A percentile compares a stretch with the other conserved stretches of the same genome.
phyloP scores from a whole-genome alignment of 2,888 invertebrate genomes.

The Apantesis nais region DNA sequence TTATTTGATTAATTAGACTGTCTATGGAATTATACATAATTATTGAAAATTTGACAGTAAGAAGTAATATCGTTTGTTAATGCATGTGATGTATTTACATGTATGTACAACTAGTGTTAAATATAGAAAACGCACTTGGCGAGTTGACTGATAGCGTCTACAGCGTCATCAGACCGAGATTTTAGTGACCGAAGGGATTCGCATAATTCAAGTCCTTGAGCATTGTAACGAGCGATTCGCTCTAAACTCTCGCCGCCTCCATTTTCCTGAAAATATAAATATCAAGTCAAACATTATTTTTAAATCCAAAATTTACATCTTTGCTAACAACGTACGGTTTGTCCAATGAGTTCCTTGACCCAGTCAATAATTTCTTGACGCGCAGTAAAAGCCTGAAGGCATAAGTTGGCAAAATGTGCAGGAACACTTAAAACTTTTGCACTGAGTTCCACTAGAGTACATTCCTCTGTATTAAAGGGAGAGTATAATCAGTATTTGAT shows the following conservation, averaged over 20 bases:
- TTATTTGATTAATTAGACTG: neutral
- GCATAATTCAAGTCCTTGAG: slow-evolving; percentile 71
- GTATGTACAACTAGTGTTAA: neutral
- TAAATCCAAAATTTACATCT: neutral
- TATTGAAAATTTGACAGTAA: too few species aligned
- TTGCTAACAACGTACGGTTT: slow-evolving; percentile 53
- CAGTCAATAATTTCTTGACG: slow-evolving; percentile 80
- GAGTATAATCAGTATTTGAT: neutral
- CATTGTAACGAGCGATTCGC: slow-evolving; percentile 68
- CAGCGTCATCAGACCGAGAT: slow-evolving; percentile 61
- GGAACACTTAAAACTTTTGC: slow-evolving; percentile 66
- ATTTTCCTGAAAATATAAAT: slow-evolving; percentile 43
- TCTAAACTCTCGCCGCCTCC: slow-evolving; percentile 60
- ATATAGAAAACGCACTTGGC: slow-evolving; percentile 59
- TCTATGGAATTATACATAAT: neutral
- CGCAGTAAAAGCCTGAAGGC: slow-evolving; percentile 72
- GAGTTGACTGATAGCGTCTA: slow-evolving; percentile 65
- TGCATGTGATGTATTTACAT: too few species aligned
- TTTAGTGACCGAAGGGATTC: slow-evolving; percentile 70
- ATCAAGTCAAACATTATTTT: neutral
- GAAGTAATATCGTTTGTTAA: too few species aligned
- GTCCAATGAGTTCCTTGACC: slow-evolving; percentile 70
- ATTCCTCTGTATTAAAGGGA: slow-evolving; percentile 61
- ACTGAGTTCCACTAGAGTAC: slow-evolving; percentile 63
- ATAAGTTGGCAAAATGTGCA: slow-evolving; percentile 71